Evolutionary conservation across 2,113 vertebrate species (phyloP).

Genomic region (Electrona antarctica): DNA sequence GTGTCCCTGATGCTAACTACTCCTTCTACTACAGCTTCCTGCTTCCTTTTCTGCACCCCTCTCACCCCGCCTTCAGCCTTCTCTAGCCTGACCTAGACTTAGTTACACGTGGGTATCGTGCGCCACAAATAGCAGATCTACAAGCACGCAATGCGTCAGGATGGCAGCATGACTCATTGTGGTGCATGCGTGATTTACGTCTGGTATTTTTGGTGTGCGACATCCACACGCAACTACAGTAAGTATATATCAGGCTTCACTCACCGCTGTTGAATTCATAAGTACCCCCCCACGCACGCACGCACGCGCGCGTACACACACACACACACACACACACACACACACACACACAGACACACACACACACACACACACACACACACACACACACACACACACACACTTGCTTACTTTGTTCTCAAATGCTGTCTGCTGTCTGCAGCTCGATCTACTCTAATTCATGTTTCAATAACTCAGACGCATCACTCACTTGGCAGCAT

Average conservation of each 20-base stretch:
- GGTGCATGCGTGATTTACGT: too few relatives aligned
- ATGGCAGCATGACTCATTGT: too few relatives aligned
- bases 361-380: too few relatives aligned
- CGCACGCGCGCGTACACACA: too few relatives aligned
- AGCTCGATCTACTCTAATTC: slow-evolving; percentile 35
- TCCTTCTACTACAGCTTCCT: slow-evolving; percentile 38
- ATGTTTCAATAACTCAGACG: slow-evolving; percentile 38
- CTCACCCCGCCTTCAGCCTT: slow-evolving; percentile 1
- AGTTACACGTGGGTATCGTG: too few relatives aligned
- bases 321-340: too few relatives aligned
- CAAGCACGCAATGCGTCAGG: too few relatives aligned
- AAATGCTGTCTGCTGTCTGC: slow-evolving; percentile 8
- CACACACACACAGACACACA: too few relatives aligned
- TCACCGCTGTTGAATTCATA: slow-evolving; percentile 31
- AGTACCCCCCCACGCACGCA: neutral
- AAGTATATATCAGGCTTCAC: neutral
- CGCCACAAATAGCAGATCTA: too few relatives aligned
- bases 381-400: too few relatives aligned
- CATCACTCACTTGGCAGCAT: slow-evolving; percentile 29
- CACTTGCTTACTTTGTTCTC: slow-evolving; percentile 29
- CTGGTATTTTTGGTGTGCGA: too few relatives aligned
- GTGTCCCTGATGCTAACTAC: neutral
- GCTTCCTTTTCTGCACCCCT: slow-evolving; percentile 20
- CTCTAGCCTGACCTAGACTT: slow-evolving; percentile 31
- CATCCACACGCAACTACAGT: too few relatives aligned